Percentiles rank a stretch among this genome's conserved stretches.
These are phyloP conservation scores for Valencia hispanica DNA, from an alignment of 2,797 vertebrate genomes.

Conservation along the genomic window DNA sequence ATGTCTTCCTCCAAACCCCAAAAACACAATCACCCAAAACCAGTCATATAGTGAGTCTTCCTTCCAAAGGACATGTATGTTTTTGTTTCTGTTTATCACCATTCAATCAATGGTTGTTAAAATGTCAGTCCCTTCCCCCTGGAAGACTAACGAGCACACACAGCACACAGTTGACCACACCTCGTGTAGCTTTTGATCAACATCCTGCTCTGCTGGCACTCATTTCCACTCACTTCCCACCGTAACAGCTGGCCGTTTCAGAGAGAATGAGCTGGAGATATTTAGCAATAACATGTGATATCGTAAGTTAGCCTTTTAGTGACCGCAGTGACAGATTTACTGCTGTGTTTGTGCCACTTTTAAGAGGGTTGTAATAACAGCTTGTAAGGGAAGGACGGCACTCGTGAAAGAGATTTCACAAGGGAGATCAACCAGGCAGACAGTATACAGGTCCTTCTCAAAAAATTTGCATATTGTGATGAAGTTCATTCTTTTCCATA, in stretches of 20 bases:
- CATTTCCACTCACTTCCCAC: constrained; percentile 28
- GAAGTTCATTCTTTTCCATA: no score
- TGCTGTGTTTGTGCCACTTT: constrained; percentile 22
- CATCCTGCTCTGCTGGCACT: constrained; percentile 29
- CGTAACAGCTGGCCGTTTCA: constrained; percentile 7
- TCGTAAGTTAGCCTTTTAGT: constrained; percentile 37
- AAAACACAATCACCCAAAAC: neutral
- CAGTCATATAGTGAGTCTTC: neutral
- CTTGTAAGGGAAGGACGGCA: constrained; percentile 22
- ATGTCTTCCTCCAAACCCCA: neutral
- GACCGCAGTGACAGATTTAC: constrained; percentile 41
- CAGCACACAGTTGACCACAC: constrained; percentile 17
- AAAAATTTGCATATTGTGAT: no score
- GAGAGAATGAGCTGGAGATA: constrained; percentile 22
- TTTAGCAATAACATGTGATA: constrained; percentile 36
- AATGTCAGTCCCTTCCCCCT: neutral
- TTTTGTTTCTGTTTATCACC: neutral
- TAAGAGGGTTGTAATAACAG: constrained; percentile 40
- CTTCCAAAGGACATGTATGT: neutral
- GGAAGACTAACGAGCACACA: constrained; percentile 16
- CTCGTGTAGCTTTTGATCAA: constrained; percentile 38
- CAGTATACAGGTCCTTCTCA: no score
- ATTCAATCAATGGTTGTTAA: neutral
- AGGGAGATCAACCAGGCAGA: neutral
- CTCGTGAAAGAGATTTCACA: constrained; percentile 21